Percentiles rank a stretch among this genome's conserved stretches.
These are phyloP conservation scores for Manis javanica DNA, from an alignment of 2,797 vertebrate genomes.

Conservation along the genomic window DNA sequence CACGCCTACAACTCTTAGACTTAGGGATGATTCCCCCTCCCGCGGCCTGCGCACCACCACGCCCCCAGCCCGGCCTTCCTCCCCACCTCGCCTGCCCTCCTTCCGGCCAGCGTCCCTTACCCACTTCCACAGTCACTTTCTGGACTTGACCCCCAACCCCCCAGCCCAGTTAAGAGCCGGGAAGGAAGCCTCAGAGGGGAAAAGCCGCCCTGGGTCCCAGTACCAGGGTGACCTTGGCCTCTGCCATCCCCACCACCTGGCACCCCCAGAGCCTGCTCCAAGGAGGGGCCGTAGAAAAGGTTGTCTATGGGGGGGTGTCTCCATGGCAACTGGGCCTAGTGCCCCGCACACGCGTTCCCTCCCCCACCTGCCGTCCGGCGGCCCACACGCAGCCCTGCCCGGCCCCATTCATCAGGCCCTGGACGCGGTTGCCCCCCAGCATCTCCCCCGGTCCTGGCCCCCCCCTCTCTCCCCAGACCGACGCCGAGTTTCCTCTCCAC, in stretches of 20 bases:
- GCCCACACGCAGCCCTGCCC: slow-evolving; percentile 46
- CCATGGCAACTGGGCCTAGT: slow-evolving; percentile 73
- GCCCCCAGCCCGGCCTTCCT: neutral
- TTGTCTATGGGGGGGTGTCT: slow-evolving; percentile 71
- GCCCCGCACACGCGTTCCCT: slow-evolving; percentile 59
- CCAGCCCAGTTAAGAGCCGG: neutral
- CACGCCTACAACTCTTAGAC: neutral
- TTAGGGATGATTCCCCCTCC: no score
- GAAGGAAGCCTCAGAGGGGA: neutral
- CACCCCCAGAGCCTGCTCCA: slow-evolving; percentile 10
- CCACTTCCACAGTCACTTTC: neutral
- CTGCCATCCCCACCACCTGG: neutral
- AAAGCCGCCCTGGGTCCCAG: neutral
- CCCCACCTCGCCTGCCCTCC: neutral
- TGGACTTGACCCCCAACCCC: slow-evolving; percentile 2
- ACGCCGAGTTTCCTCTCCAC: neutral
- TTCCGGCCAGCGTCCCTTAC: neutral
- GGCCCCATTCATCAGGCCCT: neutral
- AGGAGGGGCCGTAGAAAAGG: slow-evolving; percentile 31
- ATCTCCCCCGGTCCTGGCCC: neutral
- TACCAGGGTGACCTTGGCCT: slow-evolving; percentile 77
- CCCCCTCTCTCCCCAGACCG: neutral
- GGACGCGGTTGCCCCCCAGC: neutral
- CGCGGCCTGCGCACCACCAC: neutral
- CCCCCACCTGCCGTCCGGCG: slow-evolving; percentile 7